Conservation (phyloP, 2,113 vertebrate genomes). For the Eretmochelys imbricata region DNA sequence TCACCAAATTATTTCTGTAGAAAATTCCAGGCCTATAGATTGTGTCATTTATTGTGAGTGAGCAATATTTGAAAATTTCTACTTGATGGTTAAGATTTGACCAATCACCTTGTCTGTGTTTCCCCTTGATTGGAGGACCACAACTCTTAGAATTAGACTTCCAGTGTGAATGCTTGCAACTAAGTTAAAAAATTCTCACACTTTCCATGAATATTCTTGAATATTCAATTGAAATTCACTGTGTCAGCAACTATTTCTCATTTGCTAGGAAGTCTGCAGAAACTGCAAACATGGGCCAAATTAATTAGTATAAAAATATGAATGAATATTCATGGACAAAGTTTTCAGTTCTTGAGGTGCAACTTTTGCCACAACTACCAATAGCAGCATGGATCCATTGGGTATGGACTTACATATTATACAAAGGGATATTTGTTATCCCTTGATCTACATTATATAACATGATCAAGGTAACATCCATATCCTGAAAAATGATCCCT, state of each 20-base stretch:
- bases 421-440: fast-evolving
- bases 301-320: not conserved
- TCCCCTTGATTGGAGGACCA: fast-evolving
- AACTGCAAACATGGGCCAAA: not conserved
- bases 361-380: not conserved
- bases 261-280: not conserved
- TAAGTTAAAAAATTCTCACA: not conserved
- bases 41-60: not conserved
- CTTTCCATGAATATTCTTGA: not conserved
- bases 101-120: not conserved
- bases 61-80: not conserved
- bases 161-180: fast-evolving
- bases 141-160: not conserved
- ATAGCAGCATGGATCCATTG: not conserved
- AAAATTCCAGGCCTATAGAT: not conserved
- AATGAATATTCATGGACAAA: not conserved
- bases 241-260: not conserved
- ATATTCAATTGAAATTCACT: not conserved
- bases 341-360: not conserved
- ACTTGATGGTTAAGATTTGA: not conserved
- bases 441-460: not conserved
- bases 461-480: not conserved
- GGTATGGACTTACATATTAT: too few relatives aligned
- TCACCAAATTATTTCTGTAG: not conserved
- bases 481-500: too few relatives aligned